Base-by-base conservation (phyloP, 2,797 vertebrate species). In the Leptodactylus fallax region DNA sequence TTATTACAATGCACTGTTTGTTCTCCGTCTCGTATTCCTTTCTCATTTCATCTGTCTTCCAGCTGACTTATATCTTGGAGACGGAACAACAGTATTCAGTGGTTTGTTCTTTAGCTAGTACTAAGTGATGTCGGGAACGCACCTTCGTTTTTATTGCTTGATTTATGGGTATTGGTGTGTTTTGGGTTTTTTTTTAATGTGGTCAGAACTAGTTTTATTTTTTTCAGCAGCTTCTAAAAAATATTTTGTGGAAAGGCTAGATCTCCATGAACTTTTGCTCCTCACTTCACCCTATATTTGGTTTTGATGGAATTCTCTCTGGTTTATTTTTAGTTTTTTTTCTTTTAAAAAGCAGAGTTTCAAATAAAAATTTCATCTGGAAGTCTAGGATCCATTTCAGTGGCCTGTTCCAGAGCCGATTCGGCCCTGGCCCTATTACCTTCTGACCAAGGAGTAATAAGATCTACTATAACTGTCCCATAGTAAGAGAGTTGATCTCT, bases 1-100 rank as follows among this genome's bases (percentile, higher is more conserved):
- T 87, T 87, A 72, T 71, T 87, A 58, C 80, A 87, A 36, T 47
- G 82, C 67, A 74, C 87, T 85, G 17, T 88, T 85, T 85, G 77
- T 88, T 88, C 87, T 81, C 16, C 60, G 25, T 85, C 77, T 85
- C 76, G 5, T 19, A 81, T 85, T 88, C 74, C 87, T 63, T 85
- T 60, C 17, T 27, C 61, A 63, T 79, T 84, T 23, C 63, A 85
- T 36, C 27, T 84, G 81, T 80, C 77, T 85, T 80, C 67, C 65
- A 85, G n/a, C 67, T 79, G 19, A 36, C 21, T 85, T 88, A 85
- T 79, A 69, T 85, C 23, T 51, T 80, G 16, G 82, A 88, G 87
- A 88, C 81, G 77, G 76, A 88, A 88, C 74, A 79, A 81, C 51
- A 17, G 79, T 79, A 67, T 23, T 87, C 56, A 25, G 6, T 17